These are phyloP conservation scores for Capricornis sumatraensis DNA, from an alignment of 2,113 vertebrate species.

Conservation along the genomic window DNA sequence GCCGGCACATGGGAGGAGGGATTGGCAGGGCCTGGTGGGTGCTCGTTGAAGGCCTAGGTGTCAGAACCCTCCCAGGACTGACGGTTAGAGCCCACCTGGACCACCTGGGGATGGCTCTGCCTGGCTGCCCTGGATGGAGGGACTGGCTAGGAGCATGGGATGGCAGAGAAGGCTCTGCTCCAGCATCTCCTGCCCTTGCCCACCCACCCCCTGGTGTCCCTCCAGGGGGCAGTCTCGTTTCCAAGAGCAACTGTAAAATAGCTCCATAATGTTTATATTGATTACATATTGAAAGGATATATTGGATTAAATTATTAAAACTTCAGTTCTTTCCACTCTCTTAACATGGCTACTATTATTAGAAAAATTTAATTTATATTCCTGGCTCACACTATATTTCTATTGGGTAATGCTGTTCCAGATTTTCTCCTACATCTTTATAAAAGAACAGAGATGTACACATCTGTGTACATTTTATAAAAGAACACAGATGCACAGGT, in stretches of 20 bases:
- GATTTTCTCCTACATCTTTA: neutral
- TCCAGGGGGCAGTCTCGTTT: neutral
- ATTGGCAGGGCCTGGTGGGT: no score
- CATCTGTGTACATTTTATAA: neutral
- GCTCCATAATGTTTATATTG: neutral
- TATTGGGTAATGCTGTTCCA: neutral
- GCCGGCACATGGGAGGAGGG: neutral
- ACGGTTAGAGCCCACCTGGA: neutral
- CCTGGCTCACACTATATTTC: neutral
- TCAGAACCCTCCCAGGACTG: neutral
- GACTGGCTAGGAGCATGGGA: neutral
- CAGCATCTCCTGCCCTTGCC: neutral
- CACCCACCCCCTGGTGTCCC: neutral
- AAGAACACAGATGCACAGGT: fast-evolving
- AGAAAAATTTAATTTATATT: neutral
- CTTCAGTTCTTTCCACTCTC: neutral
- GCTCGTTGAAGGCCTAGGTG: neutral
- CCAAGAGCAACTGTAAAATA: neutral
- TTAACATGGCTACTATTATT: neutral
- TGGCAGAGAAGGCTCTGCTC: neutral
- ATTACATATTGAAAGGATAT: neutral
- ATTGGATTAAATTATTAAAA: neutral
- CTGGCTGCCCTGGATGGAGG: neutral
- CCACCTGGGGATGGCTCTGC: neutral
- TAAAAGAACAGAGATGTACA: neutral